phyloP scores from a whole-genome alignment of 2,797 vertebrate genomes.

The Octomys mimax region DNA sequence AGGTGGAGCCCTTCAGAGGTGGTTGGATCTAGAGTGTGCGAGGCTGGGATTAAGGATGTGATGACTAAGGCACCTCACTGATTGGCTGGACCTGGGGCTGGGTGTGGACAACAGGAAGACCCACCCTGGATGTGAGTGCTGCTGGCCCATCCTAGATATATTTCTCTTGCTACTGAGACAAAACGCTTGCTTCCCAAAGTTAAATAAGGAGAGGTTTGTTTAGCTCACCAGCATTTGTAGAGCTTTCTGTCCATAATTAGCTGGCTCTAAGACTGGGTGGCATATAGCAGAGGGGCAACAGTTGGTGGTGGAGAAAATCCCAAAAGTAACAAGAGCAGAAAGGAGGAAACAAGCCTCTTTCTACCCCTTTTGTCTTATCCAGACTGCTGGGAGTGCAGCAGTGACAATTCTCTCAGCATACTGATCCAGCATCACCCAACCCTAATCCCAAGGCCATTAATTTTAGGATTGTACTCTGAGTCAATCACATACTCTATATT shows the following conservation, averaged over 20 bases:
- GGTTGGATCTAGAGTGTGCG: neutral
- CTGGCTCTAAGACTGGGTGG: neutral
- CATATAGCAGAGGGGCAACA: neutral
- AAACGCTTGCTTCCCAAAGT: neutral
- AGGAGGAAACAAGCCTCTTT: neutral
- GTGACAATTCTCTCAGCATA: neutral
- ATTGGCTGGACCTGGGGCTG: neutral
- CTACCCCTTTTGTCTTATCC: neutral
- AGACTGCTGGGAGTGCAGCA: neutral
- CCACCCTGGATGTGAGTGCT: neutral
- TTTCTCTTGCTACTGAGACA: neutral
- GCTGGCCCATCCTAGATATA: neutral
- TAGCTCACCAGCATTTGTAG: neutral
- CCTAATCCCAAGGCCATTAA: neutral
- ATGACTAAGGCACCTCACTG: neutral
- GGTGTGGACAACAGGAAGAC: neutral
- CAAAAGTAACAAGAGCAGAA: neutral
- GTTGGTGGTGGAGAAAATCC: neutral
- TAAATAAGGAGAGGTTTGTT: neutral
- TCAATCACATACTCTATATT: neutral
- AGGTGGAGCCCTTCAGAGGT: neutral
- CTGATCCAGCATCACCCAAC: neutral
- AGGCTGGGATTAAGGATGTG: neutral
- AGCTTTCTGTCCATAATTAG: neutral
- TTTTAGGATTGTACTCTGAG: neutral